phyloP scores from a whole-genome alignment of 2,888 invertebrate genomes.

The Pristionchus maxplancki region DNA sequence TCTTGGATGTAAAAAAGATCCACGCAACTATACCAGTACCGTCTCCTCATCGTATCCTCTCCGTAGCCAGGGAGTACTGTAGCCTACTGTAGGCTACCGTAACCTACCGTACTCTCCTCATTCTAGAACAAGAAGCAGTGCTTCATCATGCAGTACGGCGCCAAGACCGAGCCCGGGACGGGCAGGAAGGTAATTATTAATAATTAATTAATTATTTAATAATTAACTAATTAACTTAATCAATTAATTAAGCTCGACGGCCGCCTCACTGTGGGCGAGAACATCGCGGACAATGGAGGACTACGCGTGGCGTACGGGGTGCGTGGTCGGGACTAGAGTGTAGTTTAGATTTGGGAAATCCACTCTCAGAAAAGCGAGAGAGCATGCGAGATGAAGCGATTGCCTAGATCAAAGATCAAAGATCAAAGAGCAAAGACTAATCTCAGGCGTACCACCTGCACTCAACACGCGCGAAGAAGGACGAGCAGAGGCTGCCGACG shows the following conservation, averaged over 20 bases:
- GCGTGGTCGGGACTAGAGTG: slow-evolving; percentile 24
- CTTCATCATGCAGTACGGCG: slow-evolving; percentile 71
- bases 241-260: slow-evolving; percentile 71
- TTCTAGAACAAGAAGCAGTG: slow-evolving; percentile 70
- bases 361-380: too few species aligned
- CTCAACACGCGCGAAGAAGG: slow-evolving; percentile 53
- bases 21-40: too few species aligned
- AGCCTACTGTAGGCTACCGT: not conserved
- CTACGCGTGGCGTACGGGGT: slow-evolving; percentile 67
- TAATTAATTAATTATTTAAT: slow-evolving; percentile 4
- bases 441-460: slow-evolving; percentile 62
- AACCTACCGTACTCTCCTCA: too few species aligned
- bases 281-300: slow-evolving; percentile 75
- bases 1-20: too few species aligned
- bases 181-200: slow-evolving; percentile 59
- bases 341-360: too few species aligned
- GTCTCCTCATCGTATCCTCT: too few species aligned
- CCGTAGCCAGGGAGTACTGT: too few species aligned
- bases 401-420: not conserved
- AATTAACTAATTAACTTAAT: too few species aligned
- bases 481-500: slow-evolving; percentile 75
- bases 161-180: slow-evolving; percentile 64
- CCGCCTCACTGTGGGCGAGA: slow-evolving; percentile 71
- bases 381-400: too few species aligned
- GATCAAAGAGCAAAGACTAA: not conserved